Evolutionary conservation across 1,140 invertebrate genomes (phyloP).

Genomic region (Melanaphis sacchari): DNA sequence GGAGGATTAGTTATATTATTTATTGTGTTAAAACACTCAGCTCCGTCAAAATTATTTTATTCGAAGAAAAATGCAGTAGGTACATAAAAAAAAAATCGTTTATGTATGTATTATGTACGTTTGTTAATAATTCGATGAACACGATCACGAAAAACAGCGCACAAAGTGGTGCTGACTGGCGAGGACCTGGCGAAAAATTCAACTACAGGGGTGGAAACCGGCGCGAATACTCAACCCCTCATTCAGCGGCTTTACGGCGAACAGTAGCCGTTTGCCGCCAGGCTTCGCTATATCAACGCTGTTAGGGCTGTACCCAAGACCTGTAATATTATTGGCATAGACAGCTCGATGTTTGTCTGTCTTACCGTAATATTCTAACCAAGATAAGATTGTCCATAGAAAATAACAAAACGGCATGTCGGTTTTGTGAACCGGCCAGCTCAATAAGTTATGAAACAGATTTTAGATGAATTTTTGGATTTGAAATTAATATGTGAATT

Average conservation of each 20-base stretch:
- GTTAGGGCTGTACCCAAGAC: neutral
- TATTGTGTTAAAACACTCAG: neutral
- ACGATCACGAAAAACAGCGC: neutral
- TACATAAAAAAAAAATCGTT: neutral
- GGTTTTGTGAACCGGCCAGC: no score
- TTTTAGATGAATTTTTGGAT: no score
- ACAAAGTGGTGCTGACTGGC: neutral
- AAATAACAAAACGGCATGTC: neutral
- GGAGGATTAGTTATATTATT: neutral
- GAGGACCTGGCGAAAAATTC: slow-evolving; percentile 31
- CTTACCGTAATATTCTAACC: neutral
- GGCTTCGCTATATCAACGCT: slow-evolving; percentile 27
- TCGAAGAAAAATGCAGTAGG: neutral
- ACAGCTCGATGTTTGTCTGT: neutral
- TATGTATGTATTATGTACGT: neutral
- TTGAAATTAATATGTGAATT: no score
- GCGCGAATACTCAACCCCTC: slow-evolving; percentile 23
- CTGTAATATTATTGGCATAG: neutral
- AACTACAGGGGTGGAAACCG: slow-evolving; percentile 35
- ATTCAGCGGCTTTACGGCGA: neutral
- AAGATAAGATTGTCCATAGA: neutral
- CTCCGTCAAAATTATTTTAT: neutral
- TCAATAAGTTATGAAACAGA: neutral
- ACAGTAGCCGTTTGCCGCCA: slow-evolving; percentile 24
- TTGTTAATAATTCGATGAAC: neutral